phyloP scores from a whole-genome alignment of 2,113 vertebrate genomes.

The Grammomys surdaster region DNA sequence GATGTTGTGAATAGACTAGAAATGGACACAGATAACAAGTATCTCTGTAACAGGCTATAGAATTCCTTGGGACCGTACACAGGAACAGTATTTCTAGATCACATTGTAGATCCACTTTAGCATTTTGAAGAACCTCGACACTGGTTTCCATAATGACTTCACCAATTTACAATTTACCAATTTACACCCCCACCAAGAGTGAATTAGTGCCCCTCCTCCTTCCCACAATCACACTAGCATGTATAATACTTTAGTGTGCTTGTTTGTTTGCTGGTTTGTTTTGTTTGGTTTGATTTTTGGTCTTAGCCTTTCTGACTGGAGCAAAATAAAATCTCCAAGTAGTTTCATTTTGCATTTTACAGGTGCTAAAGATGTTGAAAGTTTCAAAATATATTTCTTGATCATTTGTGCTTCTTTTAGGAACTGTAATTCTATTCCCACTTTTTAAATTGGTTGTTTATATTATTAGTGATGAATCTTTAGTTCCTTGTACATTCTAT shows the following conservation, averaged over 20 bases:
- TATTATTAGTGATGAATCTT: neutral
- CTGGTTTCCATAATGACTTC: neutral
- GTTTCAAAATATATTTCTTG: neutral
- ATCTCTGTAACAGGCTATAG: neutral
- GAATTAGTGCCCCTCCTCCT: neutral
- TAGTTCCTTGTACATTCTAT: neutral
- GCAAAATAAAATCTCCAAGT: neutral
- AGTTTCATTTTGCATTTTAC: neutral
- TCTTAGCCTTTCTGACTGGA: neutral
- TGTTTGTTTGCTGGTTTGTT: neutral
- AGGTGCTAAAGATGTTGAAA: neutral
- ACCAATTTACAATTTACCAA: neutral
- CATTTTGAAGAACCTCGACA: neutral
- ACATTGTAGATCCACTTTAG: too few relatives aligned
- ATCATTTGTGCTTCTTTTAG: neutral
- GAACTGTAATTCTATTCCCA: neutral
- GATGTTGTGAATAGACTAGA: neutral
- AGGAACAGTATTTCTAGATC: too few relatives aligned
- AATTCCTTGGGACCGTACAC: neutral
- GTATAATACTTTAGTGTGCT: neutral
- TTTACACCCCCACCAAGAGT: neutral
- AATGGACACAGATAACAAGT: neutral
- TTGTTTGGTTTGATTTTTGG: neutral
- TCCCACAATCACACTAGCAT: neutral
- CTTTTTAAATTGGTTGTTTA: neutral